phyloP scores from a whole-genome alignment of 2,113 vertebrate species.

The Thinocorus orbignyianus region DNA sequence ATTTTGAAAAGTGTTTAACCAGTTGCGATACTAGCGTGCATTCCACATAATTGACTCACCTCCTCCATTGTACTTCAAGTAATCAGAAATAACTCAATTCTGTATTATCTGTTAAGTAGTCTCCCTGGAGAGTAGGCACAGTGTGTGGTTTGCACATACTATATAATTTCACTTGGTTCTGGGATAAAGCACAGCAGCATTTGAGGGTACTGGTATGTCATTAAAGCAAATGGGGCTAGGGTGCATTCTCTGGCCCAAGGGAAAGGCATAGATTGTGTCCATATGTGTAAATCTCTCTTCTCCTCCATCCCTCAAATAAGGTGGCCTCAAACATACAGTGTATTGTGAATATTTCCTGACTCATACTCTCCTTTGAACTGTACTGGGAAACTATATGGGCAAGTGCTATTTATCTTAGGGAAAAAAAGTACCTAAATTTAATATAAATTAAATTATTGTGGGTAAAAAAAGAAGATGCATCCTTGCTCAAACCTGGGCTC shows the following conservation, averaged over 20 bases:
- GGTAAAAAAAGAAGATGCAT: neutral
- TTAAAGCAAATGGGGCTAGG: neutral
- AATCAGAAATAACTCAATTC: slow-evolving; percentile 1
- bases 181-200: neutral
- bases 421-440: neutral
- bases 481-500: neutral
- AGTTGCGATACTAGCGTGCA: neutral
- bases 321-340: neutral
- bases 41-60: neutral
- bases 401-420: neutral
- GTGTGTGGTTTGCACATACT: neutral
- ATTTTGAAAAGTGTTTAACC: neutral
- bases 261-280: neutral
- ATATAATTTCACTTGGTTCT: neutral
- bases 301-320: neutral
- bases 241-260: neutral
- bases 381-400: neutral
- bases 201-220: neutral
- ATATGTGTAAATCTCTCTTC: neutral
- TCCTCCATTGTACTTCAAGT: neutral
- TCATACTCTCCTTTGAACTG: neutral
- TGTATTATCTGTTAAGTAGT: neutral
- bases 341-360: neutral
- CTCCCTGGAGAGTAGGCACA: neutral
- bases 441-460: neutral